Evolutionary conservation across 1,140 invertebrate species (phyloP).

Genomic region (Limonius californicus): DNA sequence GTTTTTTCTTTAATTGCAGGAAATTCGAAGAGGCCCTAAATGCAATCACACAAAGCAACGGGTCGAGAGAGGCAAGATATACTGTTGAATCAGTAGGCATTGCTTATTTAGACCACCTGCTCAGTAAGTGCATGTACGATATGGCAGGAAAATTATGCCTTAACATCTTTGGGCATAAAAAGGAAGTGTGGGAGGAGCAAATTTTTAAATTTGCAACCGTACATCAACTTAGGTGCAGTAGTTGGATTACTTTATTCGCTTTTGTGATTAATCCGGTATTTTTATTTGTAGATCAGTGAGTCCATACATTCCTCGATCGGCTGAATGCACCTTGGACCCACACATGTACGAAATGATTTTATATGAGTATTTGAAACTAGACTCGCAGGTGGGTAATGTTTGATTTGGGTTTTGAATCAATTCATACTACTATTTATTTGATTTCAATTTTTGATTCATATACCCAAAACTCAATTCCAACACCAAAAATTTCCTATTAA

Average conservation of each 20-base stretch:
- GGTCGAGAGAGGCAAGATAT: conserved; percentile 48
- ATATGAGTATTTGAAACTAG: conserved; percentile 86
- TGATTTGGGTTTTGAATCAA: too few species aligned
- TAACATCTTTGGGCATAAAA: conserved; percentile 74
- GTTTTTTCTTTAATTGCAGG: conserved; percentile 49
- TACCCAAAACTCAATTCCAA: too few species aligned
- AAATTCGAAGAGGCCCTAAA: conserved; percentile 78
- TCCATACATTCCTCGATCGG: conserved; percentile 71
- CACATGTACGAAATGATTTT: conserved; percentile 95
- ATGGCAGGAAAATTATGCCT: conserved; percentile 83
- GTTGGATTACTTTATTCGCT: background rate
- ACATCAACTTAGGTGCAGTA: conserved; percentile 72
- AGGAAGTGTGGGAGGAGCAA: conserved; percentile 90
- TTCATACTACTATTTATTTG: too few species aligned
- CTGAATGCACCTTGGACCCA: conserved; percentile 68
- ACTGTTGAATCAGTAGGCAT: conserved; percentile 72
- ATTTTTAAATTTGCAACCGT: conserved; percentile 86
- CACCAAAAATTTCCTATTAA: too few species aligned
- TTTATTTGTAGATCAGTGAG: conserved; percentile 64
- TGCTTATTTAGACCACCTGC: conserved; percentile 80
- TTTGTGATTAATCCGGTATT: too few species aligned
- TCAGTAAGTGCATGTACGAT: conserved; percentile 69
- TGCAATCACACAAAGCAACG: conserved; percentile 56
- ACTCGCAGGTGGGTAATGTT: conserved; percentile 61
- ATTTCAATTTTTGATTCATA: too few species aligned